Conservation (phyloP, 2,888 invertebrate genomes). For the Rhagonycha fulva region DNA sequence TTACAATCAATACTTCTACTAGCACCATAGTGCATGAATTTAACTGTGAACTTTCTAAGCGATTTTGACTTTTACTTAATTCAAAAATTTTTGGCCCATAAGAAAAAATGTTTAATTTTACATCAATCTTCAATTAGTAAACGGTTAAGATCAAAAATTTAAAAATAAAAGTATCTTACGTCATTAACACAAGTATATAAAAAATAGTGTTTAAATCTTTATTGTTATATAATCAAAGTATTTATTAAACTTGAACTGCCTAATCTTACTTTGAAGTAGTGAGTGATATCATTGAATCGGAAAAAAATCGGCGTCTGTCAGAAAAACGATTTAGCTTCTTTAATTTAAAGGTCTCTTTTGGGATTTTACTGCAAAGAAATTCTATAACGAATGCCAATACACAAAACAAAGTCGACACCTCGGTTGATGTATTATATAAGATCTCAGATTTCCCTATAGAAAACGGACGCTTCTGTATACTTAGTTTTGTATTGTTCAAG, state of each 20-base stretch:
- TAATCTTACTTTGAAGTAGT: conserved; percentile 17
- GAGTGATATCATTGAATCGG: conserved; percentile 7
- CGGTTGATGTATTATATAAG: conserved; percentile 40
- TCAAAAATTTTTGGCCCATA: background rate
- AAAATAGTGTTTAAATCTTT: background rate
- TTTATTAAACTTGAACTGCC: conserved; percentile 7
- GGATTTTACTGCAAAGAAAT: conserved; percentile 32
- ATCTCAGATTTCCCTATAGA: conserved; percentile 38
- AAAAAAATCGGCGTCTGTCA: conserved; percentile 20
- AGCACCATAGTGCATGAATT: background rate
- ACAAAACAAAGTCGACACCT: conserved; percentile 39
- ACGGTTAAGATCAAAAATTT: too few species aligned
- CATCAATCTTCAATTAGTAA: background rate
- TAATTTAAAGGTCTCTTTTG: conserved; percentile 32
- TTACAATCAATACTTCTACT: background rate
- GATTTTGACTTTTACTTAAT: background rate
- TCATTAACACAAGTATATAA: too few species aligned
- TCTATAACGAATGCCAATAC: conserved; percentile 36
- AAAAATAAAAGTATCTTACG: too few species aligned
- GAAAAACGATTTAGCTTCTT: conserved; percentile 18
- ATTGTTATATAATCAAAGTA: conserved; percentile 4
- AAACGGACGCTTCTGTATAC: conserved; percentile 35
- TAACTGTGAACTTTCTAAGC: background rate
- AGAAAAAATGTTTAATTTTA: background rate
- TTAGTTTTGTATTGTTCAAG: conserved; percentile 41